Base-by-base conservation (phyloP, 2,113 vertebrate species). In the Hippocampus mohnikei region DNA sequence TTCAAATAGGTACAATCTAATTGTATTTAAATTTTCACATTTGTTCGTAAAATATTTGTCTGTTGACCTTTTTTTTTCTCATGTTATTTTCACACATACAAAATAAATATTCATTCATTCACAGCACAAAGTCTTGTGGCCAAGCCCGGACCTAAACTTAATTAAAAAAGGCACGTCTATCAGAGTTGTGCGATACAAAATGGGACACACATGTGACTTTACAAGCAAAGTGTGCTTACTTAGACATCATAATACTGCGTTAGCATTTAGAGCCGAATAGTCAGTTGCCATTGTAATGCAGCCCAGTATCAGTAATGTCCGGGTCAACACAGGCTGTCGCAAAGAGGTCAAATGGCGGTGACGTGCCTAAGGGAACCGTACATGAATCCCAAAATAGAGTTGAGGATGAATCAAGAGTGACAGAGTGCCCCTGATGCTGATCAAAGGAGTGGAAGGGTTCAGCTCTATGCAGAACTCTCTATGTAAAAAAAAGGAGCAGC, bases 231-330 rank as follows among this genome's bases (percentile, higher is more conserved):
- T 76, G 81, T 86, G 78, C 76, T 81, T 66, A 82, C 77, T 76
- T 53, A 7, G 60, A 84, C 81, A 78, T 77, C 66, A 79, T 55
- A 59, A 75, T 53, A 67, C 55, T 21, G 62, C 74, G 87, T 88
- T 78, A 88, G 88, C 87, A 89, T 90, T 87, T 85, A 85, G 82
- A 85, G 71, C 82, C 78, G 80, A 85, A 53, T 58, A 15, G 69
- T 77, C 76, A 70, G 52, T 66, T 1, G 29, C 67, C 62, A 75
- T 82, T 84, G 81, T 81, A 78, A 84, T 77, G 76, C 82, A 75
- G 63, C 68, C 8, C 65, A 29, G 46, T 73, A 70, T 78, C 71
- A 80, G 73, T 76, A 78, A 80, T 83, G 80, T 79, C 76, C 74
- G 41, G 76, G 75, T 85, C 77, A 77, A 84, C 80, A 72, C 65